Conservation (phyloP, 2,797 vertebrate genomes). For the Emydoidea blandingii region DNA sequence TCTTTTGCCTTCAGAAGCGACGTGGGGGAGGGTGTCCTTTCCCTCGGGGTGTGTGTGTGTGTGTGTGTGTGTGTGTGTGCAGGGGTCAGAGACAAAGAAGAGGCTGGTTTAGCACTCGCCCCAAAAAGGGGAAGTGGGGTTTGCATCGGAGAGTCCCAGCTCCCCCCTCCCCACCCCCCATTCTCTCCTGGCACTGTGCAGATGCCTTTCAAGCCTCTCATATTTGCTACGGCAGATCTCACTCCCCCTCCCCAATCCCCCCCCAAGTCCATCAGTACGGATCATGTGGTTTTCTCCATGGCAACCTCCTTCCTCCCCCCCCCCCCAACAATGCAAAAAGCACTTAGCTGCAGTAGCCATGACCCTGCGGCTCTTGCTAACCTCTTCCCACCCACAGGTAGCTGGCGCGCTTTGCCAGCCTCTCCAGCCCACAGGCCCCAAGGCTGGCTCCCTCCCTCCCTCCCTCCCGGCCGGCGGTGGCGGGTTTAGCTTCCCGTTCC, state of each 20-base stretch:
- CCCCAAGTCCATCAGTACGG: conserved; percentile 69
- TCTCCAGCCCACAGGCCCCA: neutral
- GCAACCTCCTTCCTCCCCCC: conserved; percentile 59
- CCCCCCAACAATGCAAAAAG: conserved; percentile 17
- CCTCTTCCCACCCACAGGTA: conserved; percentile 53
- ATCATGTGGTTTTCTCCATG: conserved; percentile 62
- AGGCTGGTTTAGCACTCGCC: neutral
- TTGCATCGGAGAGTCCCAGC: neutral
- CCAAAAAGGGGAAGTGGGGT: neutral
- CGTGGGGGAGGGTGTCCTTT: neutral
- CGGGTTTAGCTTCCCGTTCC: neutral
- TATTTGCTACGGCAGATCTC: conserved; percentile 49
- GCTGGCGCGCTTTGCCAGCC: neutral
- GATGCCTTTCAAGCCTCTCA: conserved; percentile 51
- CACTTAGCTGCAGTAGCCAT: conserved; percentile 44
- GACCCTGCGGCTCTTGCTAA: conserved; percentile 40
- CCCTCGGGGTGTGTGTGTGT: neutral
- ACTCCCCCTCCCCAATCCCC: neutral
- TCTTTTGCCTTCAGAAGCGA: neutral
- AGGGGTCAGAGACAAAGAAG: neutral
- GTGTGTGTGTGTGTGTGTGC: too few relatives aligned
- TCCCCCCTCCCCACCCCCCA: neutral
- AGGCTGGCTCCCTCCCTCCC: neutral
- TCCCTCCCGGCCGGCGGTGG: neutral
- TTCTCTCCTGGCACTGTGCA: conserved; percentile 29